These are phyloP conservation scores for Idris sp. DNA, from an alignment of 1,140 invertebrate species.

Conservation along the genomic window DNA sequence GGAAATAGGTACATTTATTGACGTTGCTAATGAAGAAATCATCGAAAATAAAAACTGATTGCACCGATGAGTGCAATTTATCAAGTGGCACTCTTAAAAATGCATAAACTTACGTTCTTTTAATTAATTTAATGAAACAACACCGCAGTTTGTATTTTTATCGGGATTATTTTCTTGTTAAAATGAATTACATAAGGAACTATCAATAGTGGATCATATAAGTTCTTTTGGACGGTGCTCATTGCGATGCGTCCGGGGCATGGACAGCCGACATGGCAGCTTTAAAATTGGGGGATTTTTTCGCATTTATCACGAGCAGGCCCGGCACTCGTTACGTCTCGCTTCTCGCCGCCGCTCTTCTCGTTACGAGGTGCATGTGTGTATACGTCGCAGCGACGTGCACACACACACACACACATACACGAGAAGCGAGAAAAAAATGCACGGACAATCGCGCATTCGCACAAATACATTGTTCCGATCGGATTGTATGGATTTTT, in stretches of 20 bases:
- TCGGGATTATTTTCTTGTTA: too few species aligned
- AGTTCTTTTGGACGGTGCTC: conserved; percentile 27
- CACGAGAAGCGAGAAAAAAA: conserved; percentile 58
- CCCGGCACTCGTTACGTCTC: conserved; percentile 55
- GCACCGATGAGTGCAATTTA: too few species aligned
- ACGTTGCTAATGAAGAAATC: too few species aligned
- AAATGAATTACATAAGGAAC: too few species aligned
- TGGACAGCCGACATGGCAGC: conserved; percentile 42
- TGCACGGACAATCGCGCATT: conserved; percentile 72
- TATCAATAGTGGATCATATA: conserved; percentile 45
- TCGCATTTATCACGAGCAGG: conserved; percentile 62
- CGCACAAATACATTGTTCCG: conserved; percentile 75
- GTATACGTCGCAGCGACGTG: conserved; percentile 43
- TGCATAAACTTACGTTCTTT: too few species aligned
- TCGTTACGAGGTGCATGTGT: conserved; percentile 57
- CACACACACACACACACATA: conserved; percentile 48
- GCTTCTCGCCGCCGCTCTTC: conserved; percentile 45
- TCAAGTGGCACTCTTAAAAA: too few species aligned
- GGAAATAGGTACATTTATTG: too few species aligned
- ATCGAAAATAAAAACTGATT: too few species aligned
- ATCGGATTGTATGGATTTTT: conserved; percentile 77
- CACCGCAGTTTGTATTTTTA: too few species aligned
- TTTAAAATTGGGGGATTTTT: conserved; percentile 63
- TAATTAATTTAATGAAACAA: too few species aligned
- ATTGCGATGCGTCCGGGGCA: conserved; percentile 26